Evolutionary conservation across 2,888 invertebrate species (phyloP), one percentile per base, ranked within the genome.

Genomic region (Crematogaster levior): DNA sequence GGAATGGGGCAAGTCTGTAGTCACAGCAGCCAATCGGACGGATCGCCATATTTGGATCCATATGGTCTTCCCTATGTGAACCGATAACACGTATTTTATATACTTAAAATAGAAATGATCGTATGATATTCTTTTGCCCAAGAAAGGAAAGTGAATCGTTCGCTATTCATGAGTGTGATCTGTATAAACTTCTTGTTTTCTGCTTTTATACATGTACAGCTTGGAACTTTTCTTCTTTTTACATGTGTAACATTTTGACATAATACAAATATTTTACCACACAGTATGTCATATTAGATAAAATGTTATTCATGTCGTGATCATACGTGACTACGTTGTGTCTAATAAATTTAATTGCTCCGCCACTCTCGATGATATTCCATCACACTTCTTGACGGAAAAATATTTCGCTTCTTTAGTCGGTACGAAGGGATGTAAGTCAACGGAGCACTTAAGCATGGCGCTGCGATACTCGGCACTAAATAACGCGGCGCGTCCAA

Each of bases 401-500:
- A 85, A 83, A 84, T 85, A 89, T 85, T 84, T 89, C 91, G 92
- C 92, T 92, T 89, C 89, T 90, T 90, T 88, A 90, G 75, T 90
- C 86, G 86, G 86, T 89, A 90, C 90, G 89, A 81, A 89, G 90
- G 91, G 91, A 91, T 92, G 92, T 92, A 91, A 92, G 92, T 91
- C 91, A 92, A 89, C 91, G 86, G 88, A 91, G 92, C 91, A 92
- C 92, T 92, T 90, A 90, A 89, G 89, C 91, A 88, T 84, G 89
- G 87, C 83, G 91, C 88, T 87, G 89, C 89, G 83, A 85, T 85
- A 74, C 85, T 85, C 86, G 85, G 88, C 85, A 86, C 89, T 92
- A 91, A 92, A 92, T 91, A 92, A 92, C 90, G 87, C 85, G 84
- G 66, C 74, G 86, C 84, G 86, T 89, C 90, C 88, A 84, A 91